Evolutionary conservation across 2,888 invertebrate species (phyloP), one percentile per base, ranked within the genome.

Genomic region (Thera obeliscata): DNA sequence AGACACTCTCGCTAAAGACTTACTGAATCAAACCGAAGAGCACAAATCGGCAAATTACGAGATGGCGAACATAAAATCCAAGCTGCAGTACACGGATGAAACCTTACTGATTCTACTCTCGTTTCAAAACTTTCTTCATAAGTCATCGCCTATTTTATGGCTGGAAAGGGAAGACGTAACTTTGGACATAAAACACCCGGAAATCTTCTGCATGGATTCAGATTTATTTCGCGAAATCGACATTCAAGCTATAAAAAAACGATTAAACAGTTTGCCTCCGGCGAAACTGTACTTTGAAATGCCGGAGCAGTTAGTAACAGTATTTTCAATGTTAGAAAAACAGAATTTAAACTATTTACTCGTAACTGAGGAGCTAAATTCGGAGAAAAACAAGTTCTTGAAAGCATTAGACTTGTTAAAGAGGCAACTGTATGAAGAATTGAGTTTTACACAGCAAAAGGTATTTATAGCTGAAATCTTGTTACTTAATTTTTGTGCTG

Each of bases 261-360:
- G 84, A 66, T 73, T 93, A 54, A 78, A 74, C 22, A 72, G 79
- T 43, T 74, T 92, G 22, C 84, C 89, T n/a, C 74, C 82, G 6
- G 85, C 89, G n/a, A 78, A 83, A 65, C 78, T 93, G 33, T 93
- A 88, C 78, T 93, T 93, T 70, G 79, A 89, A 77, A 83, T 75
- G 36, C 88, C 93, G 11, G 83, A 88, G 22, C 91, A 93, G 76
- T 71, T 93, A 56, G 70, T 88, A 2, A 74, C 76, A 8, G 85
- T 88, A 50, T 93, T 93, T 76, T 81, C 83, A 67, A 82, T 84
- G 70, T 71, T 91, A 38, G 93, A 93, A 70, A 87, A 90, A 66
- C 93, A 93, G 77, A 93, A 93, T 79, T 81, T 93, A 49, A 91
- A 93, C 76, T 93, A 89, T 78, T 86, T 93, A 69, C 76, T 93